Evolutionary conservation across 2,113 vertebrate genomes (phyloP), one percentile per base, ranked within the genome.

Genomic region (Baryphthengus martii): DNA sequence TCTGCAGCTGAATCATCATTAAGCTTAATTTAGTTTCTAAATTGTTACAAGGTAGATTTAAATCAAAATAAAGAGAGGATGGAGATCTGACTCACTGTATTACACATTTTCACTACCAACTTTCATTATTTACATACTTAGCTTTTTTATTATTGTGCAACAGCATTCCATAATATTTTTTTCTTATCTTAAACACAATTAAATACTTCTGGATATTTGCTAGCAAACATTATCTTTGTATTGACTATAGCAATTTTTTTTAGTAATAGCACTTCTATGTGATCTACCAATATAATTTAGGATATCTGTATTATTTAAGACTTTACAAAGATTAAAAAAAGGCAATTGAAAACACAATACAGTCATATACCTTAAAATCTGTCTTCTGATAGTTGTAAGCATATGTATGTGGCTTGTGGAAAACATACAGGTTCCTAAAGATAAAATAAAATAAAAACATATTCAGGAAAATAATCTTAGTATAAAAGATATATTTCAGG

Each of bases 371-470:
- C 98, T 98, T 98, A 92, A 99, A 98, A 91, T 97, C 89, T 31
- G 97, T 98, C 93, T 97, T 98, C 77, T 99, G 97, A 84, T 96
- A 96, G 59, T 97, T 98, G 92, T 98, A 85, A 50, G 94, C 85
- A 89, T 99, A 99, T 17, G 93, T 97, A 63, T 95, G 95, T 92
- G 98, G 97, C 52, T 98, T 99, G 94, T 99, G 98, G 90, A 99
- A 99, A 96, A 99, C 91, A 88, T 98, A 97, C 28, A 99, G 90
- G 35, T 97, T 97, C 92, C 98, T 99, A 97, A 55, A 92, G 90
- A 95, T 74, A 96, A 96, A 68, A 96, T 9, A 50, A 93, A 95
- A 91, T 87, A 66, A 66, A 95, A 72, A 56, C 20, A 52, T 11
- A 74, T 10, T 16, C 10, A 45, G 56, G 35, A 67, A 89, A 74